phyloP scores from a whole-genome alignment of 2,888 invertebrate species.

The Anorthoa munda region DNA sequence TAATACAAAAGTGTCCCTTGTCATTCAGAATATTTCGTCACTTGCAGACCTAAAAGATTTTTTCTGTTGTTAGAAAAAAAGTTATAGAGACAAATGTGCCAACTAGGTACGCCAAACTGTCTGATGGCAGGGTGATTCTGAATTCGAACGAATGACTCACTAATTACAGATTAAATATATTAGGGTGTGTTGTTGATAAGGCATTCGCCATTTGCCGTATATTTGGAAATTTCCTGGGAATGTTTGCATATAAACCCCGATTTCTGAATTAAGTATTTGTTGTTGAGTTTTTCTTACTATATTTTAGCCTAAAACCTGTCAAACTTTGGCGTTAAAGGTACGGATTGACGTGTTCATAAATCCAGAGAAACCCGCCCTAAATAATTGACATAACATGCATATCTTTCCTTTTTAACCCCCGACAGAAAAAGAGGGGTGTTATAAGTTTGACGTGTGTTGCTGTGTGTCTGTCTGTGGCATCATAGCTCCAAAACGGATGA shows the following conservation, averaged over 20 bases:
- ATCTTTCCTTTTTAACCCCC: too few species aligned
- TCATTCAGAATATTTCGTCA: not conserved
- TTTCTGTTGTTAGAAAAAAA: not conserved
- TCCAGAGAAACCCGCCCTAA: too few species aligned
- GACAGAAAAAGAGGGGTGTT: too few species aligned
- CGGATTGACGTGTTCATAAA: too few species aligned
- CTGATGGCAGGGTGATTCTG: conserved; percentile 35
- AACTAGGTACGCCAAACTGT: conserved; percentile 20
- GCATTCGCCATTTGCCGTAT: not conserved
- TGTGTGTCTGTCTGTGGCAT: too few species aligned
- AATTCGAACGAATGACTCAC: conserved; percentile 22
- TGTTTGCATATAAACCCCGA: not conserved
- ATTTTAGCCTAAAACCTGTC: too few species aligned
- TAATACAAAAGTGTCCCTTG: not conserved
- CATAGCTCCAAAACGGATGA: too few species aligned
- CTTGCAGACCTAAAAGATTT: not conserved
- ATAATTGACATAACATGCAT: not conserved
- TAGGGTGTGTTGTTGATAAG: conserved; percentile 3
- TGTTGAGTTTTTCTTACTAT: too few species aligned
- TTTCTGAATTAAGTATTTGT: too few species aligned
- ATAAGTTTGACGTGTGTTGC: too few species aligned
- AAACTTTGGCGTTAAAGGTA: too few species aligned
- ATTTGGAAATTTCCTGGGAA: conserved; percentile 4
- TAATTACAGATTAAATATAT: conserved; percentile 20
- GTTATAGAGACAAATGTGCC: conserved; percentile 7